A percentile compares a stretch with the other conserved stretches of the same genome.
Evolutionary conservation across 1,140 invertebrate genomes (phyloP).

Genomic region (Calephelis virginiensis): DNA sequence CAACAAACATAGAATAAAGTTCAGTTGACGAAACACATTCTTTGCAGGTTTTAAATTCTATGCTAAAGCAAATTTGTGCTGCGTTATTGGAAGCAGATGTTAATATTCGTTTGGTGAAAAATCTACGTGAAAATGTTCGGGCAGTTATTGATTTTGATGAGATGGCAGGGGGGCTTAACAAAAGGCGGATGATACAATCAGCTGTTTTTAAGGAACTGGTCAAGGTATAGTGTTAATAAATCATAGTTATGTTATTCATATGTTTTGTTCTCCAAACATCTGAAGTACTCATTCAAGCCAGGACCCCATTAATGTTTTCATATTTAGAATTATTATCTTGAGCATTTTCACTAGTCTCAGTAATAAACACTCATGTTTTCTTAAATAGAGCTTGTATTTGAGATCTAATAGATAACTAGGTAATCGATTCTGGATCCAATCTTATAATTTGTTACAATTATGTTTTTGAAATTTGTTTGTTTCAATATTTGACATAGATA

Average conservation of each 20-base stretch:
- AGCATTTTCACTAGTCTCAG: too few species aligned
- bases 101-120: constrained; percentile 97
- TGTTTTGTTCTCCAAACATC: too few species aligned
- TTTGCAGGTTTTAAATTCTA: constrained; percentile 95
- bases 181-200: constrained; percentile 98
- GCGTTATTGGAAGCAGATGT: constrained; percentile 99
- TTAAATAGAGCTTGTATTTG: too few species aligned
- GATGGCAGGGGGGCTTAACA: constrained; percentile 99
- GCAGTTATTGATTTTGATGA: constrained; percentile 99
- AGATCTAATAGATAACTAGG: too few species aligned
- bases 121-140: constrained; percentile 98
- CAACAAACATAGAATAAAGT: constrained; percentile 1
- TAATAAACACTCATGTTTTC: too few species aligned
- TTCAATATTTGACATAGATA: too few species aligned
- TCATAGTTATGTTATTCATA: neutral
- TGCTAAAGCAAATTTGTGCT: constrained; percentile 99
- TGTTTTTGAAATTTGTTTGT: too few species aligned
- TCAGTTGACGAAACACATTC: constrained; percentile 17
- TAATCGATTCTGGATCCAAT: too few species aligned
- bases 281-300: too few species aligned
- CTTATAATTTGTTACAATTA: too few species aligned
- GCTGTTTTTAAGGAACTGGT: constrained; percentile 99
- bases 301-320: too few species aligned
- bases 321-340: too few species aligned
- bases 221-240: constrained; percentile 82